phyloP scores from a whole-genome alignment of 2,888 invertebrate genomes.

The Glomeris marginata region DNA sequence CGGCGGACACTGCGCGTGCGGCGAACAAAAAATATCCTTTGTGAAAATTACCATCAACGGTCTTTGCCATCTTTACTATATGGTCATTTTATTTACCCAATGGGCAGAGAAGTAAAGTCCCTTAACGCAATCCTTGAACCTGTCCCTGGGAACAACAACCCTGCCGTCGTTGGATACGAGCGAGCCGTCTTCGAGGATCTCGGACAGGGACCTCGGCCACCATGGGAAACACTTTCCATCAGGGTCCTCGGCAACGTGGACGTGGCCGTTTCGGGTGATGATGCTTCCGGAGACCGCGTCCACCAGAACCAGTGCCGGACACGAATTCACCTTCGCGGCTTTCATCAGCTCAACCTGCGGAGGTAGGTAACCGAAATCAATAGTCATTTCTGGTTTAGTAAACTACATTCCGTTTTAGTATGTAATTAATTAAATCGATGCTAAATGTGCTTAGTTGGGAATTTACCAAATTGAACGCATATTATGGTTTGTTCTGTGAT shows the following conservation, averaged over 20 bases:
- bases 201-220: slow-evolving; percentile 51
- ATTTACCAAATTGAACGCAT: too few relatives aligned
- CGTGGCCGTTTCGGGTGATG: slow-evolving; percentile 46
- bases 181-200: slow-evolving; percentile 35
- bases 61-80: not conserved
- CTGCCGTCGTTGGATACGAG: slow-evolving; percentile 26
- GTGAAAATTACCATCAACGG: not conserved
- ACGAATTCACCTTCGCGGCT: too few relatives aligned
- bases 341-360: too few relatives aligned
- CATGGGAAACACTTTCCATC: slow-evolving; percentile 54
- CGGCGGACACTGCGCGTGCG: slow-evolving; percentile 55
- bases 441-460: too few relatives aligned
- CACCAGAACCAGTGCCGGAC: slow-evolving; percentile 53
- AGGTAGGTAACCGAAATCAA: too few relatives aligned
- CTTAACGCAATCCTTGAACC: slow-evolving; percentile 41
- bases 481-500: too few relatives aligned
- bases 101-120: slow-evolving; percentile 78
- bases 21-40: slow-evolving; percentile 23
- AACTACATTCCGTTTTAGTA: too few relatives aligned
- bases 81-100: slow-evolving; percentile 47
- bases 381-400: too few relatives aligned
- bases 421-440: too few relatives aligned
- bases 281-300: slow-evolving; percentile 48
- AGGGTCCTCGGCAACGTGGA: slow-evolving; percentile 53
- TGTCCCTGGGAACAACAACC: slow-evolving; percentile 23